Conservation (phyloP, 2,113 vertebrate species). For the Paradisaea rubra region DNA sequence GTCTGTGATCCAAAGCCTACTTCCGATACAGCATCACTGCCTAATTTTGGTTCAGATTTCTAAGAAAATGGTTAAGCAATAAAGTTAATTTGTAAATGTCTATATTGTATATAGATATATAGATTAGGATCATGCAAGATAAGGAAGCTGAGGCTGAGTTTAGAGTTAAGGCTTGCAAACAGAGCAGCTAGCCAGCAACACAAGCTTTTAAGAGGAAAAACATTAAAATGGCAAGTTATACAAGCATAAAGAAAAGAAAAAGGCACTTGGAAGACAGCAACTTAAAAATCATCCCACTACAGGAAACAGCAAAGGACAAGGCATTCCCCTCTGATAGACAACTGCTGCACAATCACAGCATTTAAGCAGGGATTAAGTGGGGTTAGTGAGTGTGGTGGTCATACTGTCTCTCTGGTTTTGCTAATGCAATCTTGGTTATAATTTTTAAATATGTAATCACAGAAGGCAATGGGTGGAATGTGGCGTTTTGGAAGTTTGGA, state of each 20-base stretch:
- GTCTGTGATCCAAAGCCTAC: neutral
- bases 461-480: too few species aligned
- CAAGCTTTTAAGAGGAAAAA: neutral
- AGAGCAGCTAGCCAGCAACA: neutral
- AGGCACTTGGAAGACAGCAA: neutral
- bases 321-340: neutral
- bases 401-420: too few species aligned
- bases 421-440: too few species aligned
- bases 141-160: neutral
- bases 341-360: accelerated
- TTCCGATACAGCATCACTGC: neutral
- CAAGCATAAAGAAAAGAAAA: neutral
- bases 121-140: neutral
- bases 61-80: neutral
- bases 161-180: neutral
- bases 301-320: neutral
- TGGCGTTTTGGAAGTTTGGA: too few species aligned
- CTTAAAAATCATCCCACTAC: neutral
- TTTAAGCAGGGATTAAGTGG: neutral
- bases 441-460: too few species aligned
- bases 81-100: neutral
- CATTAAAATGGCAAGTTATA: neutral
- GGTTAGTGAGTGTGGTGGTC: neutral
- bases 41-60: neutral
- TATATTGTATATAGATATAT: too few species aligned